Evolutionary conservation across 2,888 invertebrate species (phyloP), one percentile per base, ranked within the genome.

Genomic region (Gari tellinella): DNA sequence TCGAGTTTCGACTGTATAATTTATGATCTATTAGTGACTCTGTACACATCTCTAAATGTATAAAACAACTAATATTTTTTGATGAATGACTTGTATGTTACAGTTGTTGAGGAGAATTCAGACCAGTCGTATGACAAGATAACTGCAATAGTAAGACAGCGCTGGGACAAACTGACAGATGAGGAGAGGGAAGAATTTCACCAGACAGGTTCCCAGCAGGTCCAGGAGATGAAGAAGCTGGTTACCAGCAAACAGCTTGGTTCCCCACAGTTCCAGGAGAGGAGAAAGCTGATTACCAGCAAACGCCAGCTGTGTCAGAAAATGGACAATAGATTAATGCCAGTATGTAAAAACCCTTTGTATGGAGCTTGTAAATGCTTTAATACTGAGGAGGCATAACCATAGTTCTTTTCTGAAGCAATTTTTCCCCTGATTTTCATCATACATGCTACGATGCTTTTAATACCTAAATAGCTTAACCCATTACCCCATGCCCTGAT

Each of bases 101-200:
- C 25, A 49, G 60, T 52, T 23, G 15, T 37, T 46, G 43, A 60
- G 12, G 23, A 64, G 12, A 48, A 86, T 43, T 85, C 84, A 17
- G 60, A 76, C 3, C 77, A 75, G 4, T 62, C 61, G 26, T 81
- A 75, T 58, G 82, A 86, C 43, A 75, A 80, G 10, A 65, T 87
- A 4, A 80, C 81, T 0, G 53, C 61, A 8, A 70, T 79, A 4
- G 63, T 88, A 1, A 58, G 78, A 49, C 63, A 72, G 23, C 61
- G 51, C 38, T 89, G 89, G 88, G 67, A 78, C 4, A 63, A 68
- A n/a, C 58, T 89, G 61, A 43, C 73, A 2, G 79, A 77, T 21
- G 64, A 65, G 17, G 82, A 83, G 12, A 82, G 76, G 55, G 51
- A 74, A 25, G 61, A 66, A 43, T 86, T 72, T 55, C 75, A 73